These are phyloP conservation scores for Pao palembangensis DNA, from an alignment of 2,113 vertebrate genomes.

Conservation along the genomic window DNA sequence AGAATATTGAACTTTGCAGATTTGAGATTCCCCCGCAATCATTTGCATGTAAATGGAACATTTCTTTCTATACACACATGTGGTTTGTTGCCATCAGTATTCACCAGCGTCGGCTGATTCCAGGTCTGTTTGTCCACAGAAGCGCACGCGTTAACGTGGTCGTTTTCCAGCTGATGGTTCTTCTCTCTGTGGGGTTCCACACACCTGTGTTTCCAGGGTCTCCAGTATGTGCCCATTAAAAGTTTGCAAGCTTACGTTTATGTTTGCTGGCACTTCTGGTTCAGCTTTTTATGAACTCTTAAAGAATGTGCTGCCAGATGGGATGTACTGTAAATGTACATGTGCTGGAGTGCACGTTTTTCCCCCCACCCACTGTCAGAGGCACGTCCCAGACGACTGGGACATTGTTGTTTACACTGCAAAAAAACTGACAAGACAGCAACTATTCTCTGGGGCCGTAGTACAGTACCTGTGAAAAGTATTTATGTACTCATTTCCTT, in stretches of 20 bases:
- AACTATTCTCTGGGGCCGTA: no score
- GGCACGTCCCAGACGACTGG: no score
- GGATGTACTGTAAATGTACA: slow-evolving; percentile 10
- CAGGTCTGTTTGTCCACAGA: slow-evolving; percentile 27
- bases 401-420: no score
- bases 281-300: slow-evolving; percentile 37
- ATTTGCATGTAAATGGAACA: slow-evolving; percentile 27
- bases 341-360: no score
- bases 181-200: slow-evolving; percentile 17
- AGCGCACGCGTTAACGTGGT: slow-evolving; percentile 32
- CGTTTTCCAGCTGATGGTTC: slow-evolving; percentile 35
- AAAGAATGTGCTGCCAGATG: slow-evolving; percentile 12
- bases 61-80: not conserved
- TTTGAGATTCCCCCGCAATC: slow-evolving; percentile 2
- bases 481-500: not conserved
- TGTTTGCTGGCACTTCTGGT: slow-evolving; percentile 6
- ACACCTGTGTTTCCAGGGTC: slow-evolving; percentile 34
- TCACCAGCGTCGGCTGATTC: not conserved
- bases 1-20: not conserved
- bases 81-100: not conserved
- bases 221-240: slow-evolving; percentile 36
- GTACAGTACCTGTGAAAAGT: no score
- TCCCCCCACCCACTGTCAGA: no score
- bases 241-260: slow-evolving; percentile 36
- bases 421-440: no score